Evolutionary conservation across 1,140 invertebrate species (phyloP).

Genomic region (Diploscapter pachys): DNA sequence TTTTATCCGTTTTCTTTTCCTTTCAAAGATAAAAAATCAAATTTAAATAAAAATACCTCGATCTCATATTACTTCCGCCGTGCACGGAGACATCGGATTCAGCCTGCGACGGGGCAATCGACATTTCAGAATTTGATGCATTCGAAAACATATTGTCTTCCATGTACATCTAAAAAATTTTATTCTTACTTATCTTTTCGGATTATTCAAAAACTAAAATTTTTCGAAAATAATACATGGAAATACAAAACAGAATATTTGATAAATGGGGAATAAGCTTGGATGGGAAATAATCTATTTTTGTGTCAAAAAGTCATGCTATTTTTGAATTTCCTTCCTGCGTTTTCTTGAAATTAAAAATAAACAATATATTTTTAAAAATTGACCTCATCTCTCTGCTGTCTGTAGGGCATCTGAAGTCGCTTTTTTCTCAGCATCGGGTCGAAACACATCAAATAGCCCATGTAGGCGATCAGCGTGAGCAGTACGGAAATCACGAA

Average conservation of each 20-base stretch:
- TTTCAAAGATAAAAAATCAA: neutral
- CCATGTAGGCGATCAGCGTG: slow-evolving; percentile 91
- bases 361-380: slow-evolving; percentile 12
- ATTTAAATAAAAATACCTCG: slow-evolving; percentile 20
- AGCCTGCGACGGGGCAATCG: slow-evolving; percentile 15
- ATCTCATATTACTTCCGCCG: slow-evolving; percentile 18
- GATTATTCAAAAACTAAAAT: neutral
- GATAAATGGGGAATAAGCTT: no score
- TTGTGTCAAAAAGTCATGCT: no score
- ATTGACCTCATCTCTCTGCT: slow-evolving; percentile 85
- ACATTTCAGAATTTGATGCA: slow-evolving; percentile 13
- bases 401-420: slow-evolving; percentile 77
- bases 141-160: slow-evolving; percentile 52
- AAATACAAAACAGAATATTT: slow-evolving; percentile 9
- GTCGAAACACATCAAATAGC: slow-evolving; percentile 91
- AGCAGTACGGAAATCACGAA: slow-evolving; percentile 96
- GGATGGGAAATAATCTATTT: no score
- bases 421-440: slow-evolving; percentile 80
- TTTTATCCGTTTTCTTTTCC: neutral
- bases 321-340: slow-evolving; percentile 21
- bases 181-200: no score
- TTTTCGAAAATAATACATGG: neutral
- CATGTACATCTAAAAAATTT: slow-evolving; percentile 29
- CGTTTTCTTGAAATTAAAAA: slow-evolving; percentile 1
- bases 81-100: neutral